Evolutionary conservation across 1,140 invertebrate species (phyloP).

Genomic region (Musca domestica): DNA sequence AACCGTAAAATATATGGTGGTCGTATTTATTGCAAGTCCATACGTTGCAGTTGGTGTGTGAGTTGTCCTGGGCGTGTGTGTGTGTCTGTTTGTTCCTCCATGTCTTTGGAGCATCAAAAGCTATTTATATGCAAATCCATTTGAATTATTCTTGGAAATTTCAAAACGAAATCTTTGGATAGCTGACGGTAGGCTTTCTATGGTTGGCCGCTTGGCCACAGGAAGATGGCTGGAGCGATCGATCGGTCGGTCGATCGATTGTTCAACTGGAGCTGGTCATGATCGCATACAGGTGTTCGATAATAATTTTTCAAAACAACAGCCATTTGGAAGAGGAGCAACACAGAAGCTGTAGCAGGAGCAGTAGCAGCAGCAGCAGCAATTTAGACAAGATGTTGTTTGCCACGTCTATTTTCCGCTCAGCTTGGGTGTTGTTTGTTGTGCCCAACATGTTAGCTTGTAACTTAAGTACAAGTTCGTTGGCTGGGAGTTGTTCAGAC

Average conservation of each 20-base stretch:
- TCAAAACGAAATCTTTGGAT: neutral
- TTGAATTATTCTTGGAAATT: constrained; percentile 16
- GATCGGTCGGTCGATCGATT: neutral
- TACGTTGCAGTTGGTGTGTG: neutral
- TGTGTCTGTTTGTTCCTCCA: neutral
- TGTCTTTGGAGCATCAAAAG: constrained; percentile 17
- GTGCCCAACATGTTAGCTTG: too few species aligned
- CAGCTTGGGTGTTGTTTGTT: too few species aligned
- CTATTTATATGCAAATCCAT: constrained; percentile 24
- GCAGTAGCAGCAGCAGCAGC: too few species aligned
- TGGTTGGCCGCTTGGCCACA: neutral
- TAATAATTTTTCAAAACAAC: constrained; percentile 24
- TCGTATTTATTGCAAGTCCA: constrained; percentile 1
- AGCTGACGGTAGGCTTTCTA: neutral
- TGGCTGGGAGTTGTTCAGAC: neutral
- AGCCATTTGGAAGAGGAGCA: neutral
- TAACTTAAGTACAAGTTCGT: neutral
- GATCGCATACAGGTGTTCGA: constrained; percentile 24
- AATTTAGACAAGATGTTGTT: too few species aligned
- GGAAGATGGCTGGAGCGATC: too few species aligned
- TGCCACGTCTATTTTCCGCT: too few species aligned
- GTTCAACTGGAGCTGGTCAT: constrained; percentile 1
- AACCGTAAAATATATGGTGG: constrained; percentile 18
- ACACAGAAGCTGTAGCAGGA: neutral
- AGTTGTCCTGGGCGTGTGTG: too few species aligned